Evolutionary conservation across 2,113 vertebrate genomes (phyloP), one percentile per base, ranked within the genome.

Genomic region (Corythornis madagascariensis): DNA sequence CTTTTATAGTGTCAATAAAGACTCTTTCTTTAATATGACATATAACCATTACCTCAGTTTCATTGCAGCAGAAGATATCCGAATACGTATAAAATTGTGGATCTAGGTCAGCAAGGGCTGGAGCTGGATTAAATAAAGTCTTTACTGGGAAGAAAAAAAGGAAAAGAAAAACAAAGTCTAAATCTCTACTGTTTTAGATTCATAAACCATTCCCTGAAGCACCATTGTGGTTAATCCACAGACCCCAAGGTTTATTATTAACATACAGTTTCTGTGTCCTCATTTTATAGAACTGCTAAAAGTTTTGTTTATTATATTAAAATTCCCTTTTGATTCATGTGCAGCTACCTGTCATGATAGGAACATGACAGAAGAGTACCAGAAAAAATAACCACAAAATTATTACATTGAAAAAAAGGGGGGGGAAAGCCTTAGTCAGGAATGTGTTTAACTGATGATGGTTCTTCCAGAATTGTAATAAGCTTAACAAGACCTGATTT

Each of bases 51-150:
- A 99, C 99, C 99, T 99, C 99, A 42, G 98, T 98, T 97, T 99
- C 99, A 88, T 99, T 99, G 98, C 99, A 99, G 98, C 99, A 99
- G 97, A 99, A 98, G 96, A 99, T 97, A 86, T 99, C 98, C 3
- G 99, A 99, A 81, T 97, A 93, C 69, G 89, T 87, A 96, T 98
- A 99, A 98, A 99, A 99, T 71, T 92, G 97, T 38, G 97, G 91
- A 92, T 99, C 98, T 95, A 99, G 96, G 95, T 98, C 98, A 83
- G 98, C 94, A 57, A 98, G 83, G 84, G 99, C 99, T 21, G 99
- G 99, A 26, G 99, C 99, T 25, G 99, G 98, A 96, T 99, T 99
- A 97, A 99, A 99, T 94, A 99, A 96, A 45, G 99, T 99, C 97
- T 98, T 99, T 67, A 99, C 99, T 99, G 97, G 19, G 96, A 97